A percentile compares a stretch with the other conserved stretches of the same genome.
Evolutionary conservation across 2,113 vertebrate species (phyloP).

Genomic region (Scomber colias): DNA sequence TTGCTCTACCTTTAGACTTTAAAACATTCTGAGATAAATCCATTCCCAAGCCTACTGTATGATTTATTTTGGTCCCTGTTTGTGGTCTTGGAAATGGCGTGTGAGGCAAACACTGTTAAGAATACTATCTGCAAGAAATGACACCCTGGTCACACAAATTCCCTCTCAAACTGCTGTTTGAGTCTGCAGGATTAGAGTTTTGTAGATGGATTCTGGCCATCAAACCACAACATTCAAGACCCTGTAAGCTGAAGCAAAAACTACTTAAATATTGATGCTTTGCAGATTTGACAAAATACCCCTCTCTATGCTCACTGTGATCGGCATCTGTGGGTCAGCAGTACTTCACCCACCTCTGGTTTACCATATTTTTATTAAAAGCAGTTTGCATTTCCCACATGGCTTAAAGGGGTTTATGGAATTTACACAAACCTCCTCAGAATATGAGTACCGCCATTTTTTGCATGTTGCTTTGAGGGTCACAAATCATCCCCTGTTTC

Average conservation of each 20-base stretch:
- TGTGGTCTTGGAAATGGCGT: background rate
- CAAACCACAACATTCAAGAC: conserved; percentile 10
- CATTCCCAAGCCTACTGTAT: background rate
- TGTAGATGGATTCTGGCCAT: background rate
- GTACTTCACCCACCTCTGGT: background rate
- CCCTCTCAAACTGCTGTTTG: background rate
- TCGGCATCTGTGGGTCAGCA: background rate
- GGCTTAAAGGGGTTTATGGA: background rate
- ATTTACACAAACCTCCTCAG: background rate
- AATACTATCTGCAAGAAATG: background rate
- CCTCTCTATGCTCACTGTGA: conserved; percentile 2
- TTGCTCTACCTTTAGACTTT: background rate
- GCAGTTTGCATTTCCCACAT: conserved; percentile 5
- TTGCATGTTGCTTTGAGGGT: background rate
- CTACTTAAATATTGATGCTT: conserved; percentile 26
- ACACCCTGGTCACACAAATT: background rate
- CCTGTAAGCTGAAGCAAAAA: conserved; percentile 1
- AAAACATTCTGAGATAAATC: background rate
- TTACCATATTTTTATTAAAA: background rate
- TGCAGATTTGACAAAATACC: conserved; percentile 9
- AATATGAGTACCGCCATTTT: background rate
- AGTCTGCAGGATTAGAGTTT: background rate
- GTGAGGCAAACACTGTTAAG: background rate
- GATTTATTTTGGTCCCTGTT: background rate
- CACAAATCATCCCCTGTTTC: background rate